Percentiles rank a stretch among this genome's conserved stretches.
Conservation (phyloP, 2,797 vertebrate species). For the Spatula clypeata region DNA sequence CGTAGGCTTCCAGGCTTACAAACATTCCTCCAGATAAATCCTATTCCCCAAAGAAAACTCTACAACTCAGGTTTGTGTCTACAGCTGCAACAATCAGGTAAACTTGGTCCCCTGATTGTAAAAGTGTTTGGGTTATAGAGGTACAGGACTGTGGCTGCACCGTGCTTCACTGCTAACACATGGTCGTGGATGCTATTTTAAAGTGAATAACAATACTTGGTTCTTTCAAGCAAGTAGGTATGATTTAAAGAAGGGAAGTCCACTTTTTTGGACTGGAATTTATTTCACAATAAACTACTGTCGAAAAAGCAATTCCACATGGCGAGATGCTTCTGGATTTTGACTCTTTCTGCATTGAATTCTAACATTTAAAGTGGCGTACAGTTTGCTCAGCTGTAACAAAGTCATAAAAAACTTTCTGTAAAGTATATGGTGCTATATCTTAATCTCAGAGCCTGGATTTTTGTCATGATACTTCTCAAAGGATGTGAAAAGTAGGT, state of each 20-base stretch:
- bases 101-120: not conserved
- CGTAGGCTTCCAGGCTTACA: not conserved
- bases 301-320: not conserved
- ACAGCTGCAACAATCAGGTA: rapidly evolving
- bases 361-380: not conserved
- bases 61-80: not conserved
- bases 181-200: rapidly evolving
- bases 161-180: not conserved
- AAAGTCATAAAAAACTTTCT: not conserved
- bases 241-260: not conserved
- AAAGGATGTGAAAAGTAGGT: not conserved
- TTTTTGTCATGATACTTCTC: not conserved
- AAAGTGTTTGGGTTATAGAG: not conserved
- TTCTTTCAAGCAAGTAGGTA: not conserved
- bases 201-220: not conserved
- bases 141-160: not conserved
- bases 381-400: not conserved
- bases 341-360: not conserved
- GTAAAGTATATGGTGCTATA: not conserved
- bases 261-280: not conserved
- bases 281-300: not conserved
- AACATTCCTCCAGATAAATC: not conserved
- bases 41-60: not conserved
- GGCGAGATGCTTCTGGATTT: not conserved
- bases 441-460: not conserved